phyloP scores from a whole-genome alignment of 2,888 invertebrate genomes.

The Ditylenchus weischeri region DNA sequence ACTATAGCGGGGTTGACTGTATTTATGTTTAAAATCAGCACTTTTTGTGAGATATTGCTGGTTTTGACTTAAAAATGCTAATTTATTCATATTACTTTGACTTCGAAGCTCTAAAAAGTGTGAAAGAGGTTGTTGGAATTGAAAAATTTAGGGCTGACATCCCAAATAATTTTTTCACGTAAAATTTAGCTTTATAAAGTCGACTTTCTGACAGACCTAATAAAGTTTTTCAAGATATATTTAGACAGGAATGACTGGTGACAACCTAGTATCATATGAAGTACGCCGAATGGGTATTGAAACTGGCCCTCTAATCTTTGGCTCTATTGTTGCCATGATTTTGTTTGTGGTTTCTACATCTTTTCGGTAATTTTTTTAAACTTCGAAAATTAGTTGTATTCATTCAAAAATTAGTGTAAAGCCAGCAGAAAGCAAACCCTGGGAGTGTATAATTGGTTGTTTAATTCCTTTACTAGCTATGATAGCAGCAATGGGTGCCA shows the following conservation, averaged over 20 bases:
- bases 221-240: conserved; percentile 11
- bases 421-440: conserved; percentile 43
- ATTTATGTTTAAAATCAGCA: too few relatives aligned
- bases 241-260: conserved; percentile 52
- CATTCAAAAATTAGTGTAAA: conserved; percentile 28
- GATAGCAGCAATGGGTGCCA: conserved; percentile 39
- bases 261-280: conserved; percentile 50
- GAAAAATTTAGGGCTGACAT: too few relatives aligned
- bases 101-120: too few relatives aligned
- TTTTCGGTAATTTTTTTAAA: conserved; percentile 32
- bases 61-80: too few relatives aligned
- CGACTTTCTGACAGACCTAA: too few relatives aligned
- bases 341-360: conserved; percentile 46
- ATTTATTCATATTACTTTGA: too few relatives aligned
- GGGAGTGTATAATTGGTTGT: conserved; percentile 50
- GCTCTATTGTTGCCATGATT: conserved; percentile 51
- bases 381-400: background rate
- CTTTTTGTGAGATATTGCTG: too few relatives aligned
- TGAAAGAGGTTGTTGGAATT: too few relatives aligned
- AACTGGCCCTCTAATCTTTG: conserved; percentile 48
- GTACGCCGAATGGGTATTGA: conserved; percentile 53
- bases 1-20: too few relatives aligned
- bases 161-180: too few relatives aligned
- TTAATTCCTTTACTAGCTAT: conserved; percentile 50
- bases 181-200: too few relatives aligned